Conservation (phyloP, 2,797 vertebrate genomes). For the Rhabdophis nuchalis region DNA sequence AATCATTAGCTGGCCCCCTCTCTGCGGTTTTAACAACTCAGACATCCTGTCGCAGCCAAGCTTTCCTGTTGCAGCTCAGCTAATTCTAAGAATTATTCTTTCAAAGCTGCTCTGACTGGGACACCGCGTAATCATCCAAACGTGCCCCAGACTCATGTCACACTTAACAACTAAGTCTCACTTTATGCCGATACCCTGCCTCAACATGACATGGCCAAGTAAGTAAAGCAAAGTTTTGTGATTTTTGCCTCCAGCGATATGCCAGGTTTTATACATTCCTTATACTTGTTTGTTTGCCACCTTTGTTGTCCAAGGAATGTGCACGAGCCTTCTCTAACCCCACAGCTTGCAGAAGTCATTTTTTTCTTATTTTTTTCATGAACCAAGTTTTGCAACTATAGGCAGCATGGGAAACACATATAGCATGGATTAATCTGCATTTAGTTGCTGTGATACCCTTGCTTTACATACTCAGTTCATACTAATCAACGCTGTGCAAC, state of each 20-base stretch:
- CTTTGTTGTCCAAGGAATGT: not conserved
- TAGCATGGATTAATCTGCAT: not conserved
- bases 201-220: not conserved
- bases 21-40: too few species aligned
- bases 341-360: not conserved
- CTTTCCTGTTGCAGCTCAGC: too few species aligned
- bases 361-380: not conserved
- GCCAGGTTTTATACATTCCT: not conserved
- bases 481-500: not conserved
- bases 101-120: too few species aligned
- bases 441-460: not conserved
- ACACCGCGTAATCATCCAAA: too few species aligned
- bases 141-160: too few species aligned
- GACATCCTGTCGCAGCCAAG: too few species aligned
- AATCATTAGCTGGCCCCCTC: too few species aligned
- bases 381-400: not conserved
- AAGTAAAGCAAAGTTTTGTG: not conserved
- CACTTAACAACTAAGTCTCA: too few species aligned
- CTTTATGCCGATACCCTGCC: too few species aligned
- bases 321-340: not conserved
- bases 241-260: not conserved
- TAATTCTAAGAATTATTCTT: too few species aligned
- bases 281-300: not conserved
- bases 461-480: not conserved
- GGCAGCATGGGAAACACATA: not conserved